Evolutionary conservation across 2,888 invertebrate genomes (phyloP).

Genomic region (Andrena camellia): DNA sequence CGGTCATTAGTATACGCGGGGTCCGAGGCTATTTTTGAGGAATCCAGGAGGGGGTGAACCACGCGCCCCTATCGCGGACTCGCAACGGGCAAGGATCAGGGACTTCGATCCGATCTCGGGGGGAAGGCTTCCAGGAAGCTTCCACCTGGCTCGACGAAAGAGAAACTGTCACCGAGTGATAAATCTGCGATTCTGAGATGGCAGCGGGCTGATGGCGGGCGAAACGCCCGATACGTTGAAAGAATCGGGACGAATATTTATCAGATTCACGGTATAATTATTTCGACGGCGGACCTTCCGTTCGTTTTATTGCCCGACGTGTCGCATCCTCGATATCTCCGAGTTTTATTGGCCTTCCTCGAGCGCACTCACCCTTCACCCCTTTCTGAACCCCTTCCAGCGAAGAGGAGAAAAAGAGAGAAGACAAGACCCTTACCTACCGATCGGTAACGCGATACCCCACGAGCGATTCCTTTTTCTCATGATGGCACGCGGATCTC

Average conservation of each 20-base stretch:
- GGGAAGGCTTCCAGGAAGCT: too few relatives aligned
- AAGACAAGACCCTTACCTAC: slow-evolving; percentile 66
- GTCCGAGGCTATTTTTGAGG: not conserved
- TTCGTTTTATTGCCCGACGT: slow-evolving; percentile 48
- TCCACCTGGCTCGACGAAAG: too few relatives aligned
- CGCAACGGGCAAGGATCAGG: too few relatives aligned
- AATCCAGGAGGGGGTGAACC: not conserved
- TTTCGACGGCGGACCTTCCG: slow-evolving; percentile 41
- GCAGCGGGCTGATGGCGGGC: not conserved
- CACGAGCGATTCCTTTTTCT: slow-evolving; percentile 53
- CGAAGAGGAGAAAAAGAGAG: slow-evolving; percentile 40
- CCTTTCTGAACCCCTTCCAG: slow-evolving; percentile 25
- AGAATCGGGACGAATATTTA: slow-evolving; percentile 17
- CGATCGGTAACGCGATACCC: slow-evolving; percentile 70
- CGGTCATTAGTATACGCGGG: slow-evolving; percentile 2
- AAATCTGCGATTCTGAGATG: not conserved
- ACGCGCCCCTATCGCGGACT: too few relatives aligned
- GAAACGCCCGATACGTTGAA: not conserved
- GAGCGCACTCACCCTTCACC: slow-evolving; percentile 16
- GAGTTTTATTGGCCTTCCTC: slow-evolving; percentile 72
- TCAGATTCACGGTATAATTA: slow-evolving; percentile 46
- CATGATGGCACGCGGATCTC: slow-evolving; percentile 49
- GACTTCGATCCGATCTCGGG: too few relatives aligned
- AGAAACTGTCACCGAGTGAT: not conserved
- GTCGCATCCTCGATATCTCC: slow-evolving; percentile 66